Percentiles rank a stretch among this genome's conserved stretches.
These are phyloP conservation scores for Orchesella flavescens DNA, from an alignment of 2,888 invertebrate species.

Conservation along the genomic window DNA sequence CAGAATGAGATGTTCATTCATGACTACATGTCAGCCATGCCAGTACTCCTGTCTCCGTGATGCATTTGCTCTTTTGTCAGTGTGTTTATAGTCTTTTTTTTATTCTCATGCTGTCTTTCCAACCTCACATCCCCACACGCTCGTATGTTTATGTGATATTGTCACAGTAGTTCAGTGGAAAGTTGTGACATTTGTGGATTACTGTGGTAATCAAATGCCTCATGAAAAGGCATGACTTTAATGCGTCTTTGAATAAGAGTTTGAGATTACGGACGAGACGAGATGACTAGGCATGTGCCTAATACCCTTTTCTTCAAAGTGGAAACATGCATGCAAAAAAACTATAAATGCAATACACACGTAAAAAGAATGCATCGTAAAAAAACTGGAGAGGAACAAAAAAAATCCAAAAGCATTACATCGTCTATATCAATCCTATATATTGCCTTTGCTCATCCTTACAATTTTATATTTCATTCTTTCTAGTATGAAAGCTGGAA, in stretches of 20 bases:
- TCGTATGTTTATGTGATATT: no score
- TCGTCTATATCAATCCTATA: background rate
- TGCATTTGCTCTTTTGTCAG: background rate
- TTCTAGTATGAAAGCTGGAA: background rate
- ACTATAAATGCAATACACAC: conserved; percentile 38
- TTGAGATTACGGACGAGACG: no score
- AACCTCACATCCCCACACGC: no score
- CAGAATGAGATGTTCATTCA: background rate
- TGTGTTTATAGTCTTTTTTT: conserved; percentile 27
- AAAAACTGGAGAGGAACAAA: conserved; percentile 13
- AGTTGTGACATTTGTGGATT: conserved; percentile 63
- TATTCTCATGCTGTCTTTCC: background rate
- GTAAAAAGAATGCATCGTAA: conserved; percentile 43
- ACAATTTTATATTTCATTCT: background rate
- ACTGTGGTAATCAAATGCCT: conserved; percentile 60
- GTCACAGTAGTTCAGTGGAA: conserved; percentile 17
- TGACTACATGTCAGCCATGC: background rate
- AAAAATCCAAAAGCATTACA: background rate
- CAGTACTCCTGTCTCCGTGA: no score
- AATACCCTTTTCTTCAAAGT: background rate
- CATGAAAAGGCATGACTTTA: conserved; percentile 48
- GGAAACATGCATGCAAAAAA: background rate
- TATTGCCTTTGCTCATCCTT: background rate
- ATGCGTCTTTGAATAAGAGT: background rate
- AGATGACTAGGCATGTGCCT: no score